Percentiles rank a stretch among this genome's conserved stretches.
Conservation (phyloP, 2,888 invertebrate genomes). For the Drosophila birchii region DNA sequence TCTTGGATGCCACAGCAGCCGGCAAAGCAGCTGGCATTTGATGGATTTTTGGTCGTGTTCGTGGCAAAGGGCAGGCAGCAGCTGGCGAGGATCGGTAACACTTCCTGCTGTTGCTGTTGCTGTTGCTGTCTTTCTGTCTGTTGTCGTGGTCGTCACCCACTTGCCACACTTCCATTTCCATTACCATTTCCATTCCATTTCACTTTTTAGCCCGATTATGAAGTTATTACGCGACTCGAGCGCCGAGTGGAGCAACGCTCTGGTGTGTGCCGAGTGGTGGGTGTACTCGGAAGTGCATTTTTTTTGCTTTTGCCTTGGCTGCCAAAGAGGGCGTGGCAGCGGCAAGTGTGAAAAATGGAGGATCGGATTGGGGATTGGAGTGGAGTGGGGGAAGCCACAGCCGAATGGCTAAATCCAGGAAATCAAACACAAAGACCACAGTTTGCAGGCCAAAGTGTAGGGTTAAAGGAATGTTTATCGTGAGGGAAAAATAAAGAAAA, state of each 20-base stretch:
- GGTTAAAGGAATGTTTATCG: background rate
- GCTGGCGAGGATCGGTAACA: constrained; percentile 23
- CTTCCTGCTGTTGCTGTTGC: constrained; percentile 12
- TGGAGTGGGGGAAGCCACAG: background rate
- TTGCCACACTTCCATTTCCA: constrained; percentile 38
- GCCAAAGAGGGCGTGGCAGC: constrained; percentile 43
- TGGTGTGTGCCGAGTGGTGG: constrained; percentile 39
- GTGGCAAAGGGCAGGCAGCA: constrained; percentile 25
- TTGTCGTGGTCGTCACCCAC: constrained; percentile 51
- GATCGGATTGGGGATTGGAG: background rate
- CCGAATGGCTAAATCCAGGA: background rate
- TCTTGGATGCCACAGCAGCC: constrained; percentile 42
- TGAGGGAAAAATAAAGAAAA: too few relatives aligned
- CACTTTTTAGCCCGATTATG: constrained; percentile 63
- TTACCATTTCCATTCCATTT: constrained; percentile 56
- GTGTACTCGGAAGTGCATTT: constrained; percentile 68
- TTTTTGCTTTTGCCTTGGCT: background rate
- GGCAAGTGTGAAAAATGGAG: constrained; percentile 73
- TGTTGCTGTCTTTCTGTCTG: constrained; percentile 5
- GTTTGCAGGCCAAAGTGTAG: background rate
- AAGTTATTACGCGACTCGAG: constrained; percentile 65
- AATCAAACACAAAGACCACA: background rate
- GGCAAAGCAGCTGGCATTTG: constrained; percentile 55
- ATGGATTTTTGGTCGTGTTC: constrained; percentile 33
- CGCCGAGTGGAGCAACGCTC: background rate